Evolutionary conservation across 2,113 vertebrate species (phyloP).

Genomic region (Heliornis fulica): DNA sequence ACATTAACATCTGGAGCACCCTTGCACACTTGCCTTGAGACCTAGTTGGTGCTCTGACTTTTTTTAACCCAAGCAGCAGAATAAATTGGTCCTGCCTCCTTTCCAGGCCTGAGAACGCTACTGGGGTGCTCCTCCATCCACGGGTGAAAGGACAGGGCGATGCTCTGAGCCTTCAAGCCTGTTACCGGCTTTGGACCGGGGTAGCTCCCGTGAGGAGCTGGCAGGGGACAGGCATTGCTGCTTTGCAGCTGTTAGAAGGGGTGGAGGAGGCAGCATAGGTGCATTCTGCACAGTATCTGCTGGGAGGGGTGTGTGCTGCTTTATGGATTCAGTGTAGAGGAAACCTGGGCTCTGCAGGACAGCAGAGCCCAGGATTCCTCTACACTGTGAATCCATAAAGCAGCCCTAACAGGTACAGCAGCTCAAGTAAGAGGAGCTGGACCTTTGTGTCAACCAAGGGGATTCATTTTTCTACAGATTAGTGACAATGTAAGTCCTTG

Average conservation of each 20-base stretch:
- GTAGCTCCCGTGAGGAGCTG: fast-evolving
- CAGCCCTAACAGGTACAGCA: neutral
- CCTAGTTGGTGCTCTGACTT: neutral
- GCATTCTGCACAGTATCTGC: neutral
- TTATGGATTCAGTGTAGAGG: neutral
- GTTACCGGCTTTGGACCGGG: neutral
- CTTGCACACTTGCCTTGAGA: neutral
- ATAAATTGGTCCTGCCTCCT: neutral
- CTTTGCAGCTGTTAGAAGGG: neutral
- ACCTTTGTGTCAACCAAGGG: neutral
- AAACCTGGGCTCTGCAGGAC: neutral
- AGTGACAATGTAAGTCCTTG: neutral
- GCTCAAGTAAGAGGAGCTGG: neutral
- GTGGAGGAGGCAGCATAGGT: neutral
- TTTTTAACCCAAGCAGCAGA: neutral
- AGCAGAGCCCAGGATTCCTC: no score
- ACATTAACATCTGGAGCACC: neutral
- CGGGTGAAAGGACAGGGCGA: fast-evolving
- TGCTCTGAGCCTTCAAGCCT: neutral
- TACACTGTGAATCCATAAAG: no score
- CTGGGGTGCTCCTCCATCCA: fast-evolving
- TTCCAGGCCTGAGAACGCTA: neutral
- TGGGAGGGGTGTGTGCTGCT: neutral
- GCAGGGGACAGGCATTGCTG: neutral
- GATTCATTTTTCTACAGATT: neutral